Base-by-base conservation (phyloP, 2,888 invertebrate genomes). In the Fragum fragum region DNA sequence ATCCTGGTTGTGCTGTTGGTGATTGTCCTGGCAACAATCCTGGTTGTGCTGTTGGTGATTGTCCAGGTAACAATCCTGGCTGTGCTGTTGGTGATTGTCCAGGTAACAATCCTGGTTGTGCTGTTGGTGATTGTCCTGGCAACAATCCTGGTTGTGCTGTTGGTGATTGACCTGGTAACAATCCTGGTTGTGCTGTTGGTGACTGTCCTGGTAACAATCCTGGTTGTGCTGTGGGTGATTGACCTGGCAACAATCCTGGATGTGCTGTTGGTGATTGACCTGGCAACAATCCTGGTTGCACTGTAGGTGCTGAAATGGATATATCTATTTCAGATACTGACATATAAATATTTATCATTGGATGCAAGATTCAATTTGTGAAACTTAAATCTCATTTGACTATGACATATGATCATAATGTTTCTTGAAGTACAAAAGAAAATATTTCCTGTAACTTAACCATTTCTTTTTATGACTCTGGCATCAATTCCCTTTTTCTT, bases 1-100 rank as follows among this genome's bases (percentile, higher is more conserved):
- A 66, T 26, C 66, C 55, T 69, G 86, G 88, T 23, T 78, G 59
- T 11, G 83, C 63, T 68, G 89, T 81, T 52, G 87, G 84, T 36
- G 80, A 63, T 14, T 74, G 57, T 28, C 68, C 80, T 16, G 74
- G 55, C 18, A 23, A 47, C 23, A 61, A 39, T 9, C 71, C 66
- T 39, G 81, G 84, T 52, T 76, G 28, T 7, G 83, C 70, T 53
- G 90, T 81, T 59, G 88, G 83, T 26, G 81, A 73, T n/a, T 76
- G 81, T 39, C 70, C 77, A 26, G 71, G 36, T 28, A 32, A 63
- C 1, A 71, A 14, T 3, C 76, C 75, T 76, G 85, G 79, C 32
- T 47, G 23, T 14, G 81, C 72, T 26, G 80, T 75, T 52, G 87
- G 83, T 55, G 81, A 57, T 39, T 79, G 53, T 16, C 79, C 81